phyloP scores from a whole-genome alignment of 2,888 invertebrate species.

The Cryptocephalus primarius region DNA sequence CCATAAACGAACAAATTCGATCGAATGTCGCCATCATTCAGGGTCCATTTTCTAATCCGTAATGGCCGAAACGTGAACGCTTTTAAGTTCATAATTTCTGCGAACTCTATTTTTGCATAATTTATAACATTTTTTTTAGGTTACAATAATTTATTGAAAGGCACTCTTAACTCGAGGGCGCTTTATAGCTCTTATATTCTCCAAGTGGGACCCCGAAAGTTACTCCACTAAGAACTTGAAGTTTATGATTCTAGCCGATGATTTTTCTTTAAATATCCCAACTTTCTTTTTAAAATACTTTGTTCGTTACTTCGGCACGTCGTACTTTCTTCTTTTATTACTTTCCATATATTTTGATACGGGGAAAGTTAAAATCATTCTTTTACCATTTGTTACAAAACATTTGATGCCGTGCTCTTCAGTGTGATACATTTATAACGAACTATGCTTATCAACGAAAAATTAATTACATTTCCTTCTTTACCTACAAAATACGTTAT shows the following conservation, averaged over 20 bases:
- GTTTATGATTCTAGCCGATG: conserved; percentile 27
- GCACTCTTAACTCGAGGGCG: conserved; percentile 32
- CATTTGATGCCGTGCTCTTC: too few relatives aligned
- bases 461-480: too few relatives aligned
- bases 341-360: too few relatives aligned
- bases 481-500: too few relatives aligned
- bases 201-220: conserved; percentile 24
- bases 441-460: too few relatives aligned
- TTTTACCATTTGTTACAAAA: too few relatives aligned
- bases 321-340: neutral
- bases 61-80: neutral
- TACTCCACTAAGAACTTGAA: conserved; percentile 26
- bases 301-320: neutral
- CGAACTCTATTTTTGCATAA: conserved; percentile 20
- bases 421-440: too few relatives aligned
- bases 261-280: conserved; percentile 25
- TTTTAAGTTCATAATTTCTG: neutral
- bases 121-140: conserved; percentile 30
- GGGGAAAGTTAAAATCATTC: too few relatives aligned
- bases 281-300: conserved; percentile 10
- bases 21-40: too few relatives aligned
- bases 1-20: too few relatives aligned
- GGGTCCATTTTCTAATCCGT: neutral
- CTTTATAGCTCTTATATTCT: conserved; percentile 29
- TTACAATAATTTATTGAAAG: conserved; percentile 35